These are phyloP conservation scores for Bergia sp. DNA, from an alignment of 92 coral and sea anemone genomes.

Conservation along the genomic window DNA sequence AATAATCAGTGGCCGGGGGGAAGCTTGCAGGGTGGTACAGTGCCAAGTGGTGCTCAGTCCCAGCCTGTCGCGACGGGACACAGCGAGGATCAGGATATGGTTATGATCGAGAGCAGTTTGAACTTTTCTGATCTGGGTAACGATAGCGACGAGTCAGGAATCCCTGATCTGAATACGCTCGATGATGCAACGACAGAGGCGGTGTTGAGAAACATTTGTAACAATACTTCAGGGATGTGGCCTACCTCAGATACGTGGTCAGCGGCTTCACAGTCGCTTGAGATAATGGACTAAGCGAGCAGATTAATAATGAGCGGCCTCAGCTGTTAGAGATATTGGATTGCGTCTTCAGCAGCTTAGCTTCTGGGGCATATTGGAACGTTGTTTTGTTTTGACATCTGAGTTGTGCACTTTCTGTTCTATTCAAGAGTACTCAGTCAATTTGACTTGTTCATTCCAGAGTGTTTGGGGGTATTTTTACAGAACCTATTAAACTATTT, in stretches of 20 bases:
- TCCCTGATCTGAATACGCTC: constrained; percentile 79
- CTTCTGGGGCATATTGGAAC: not conserved
- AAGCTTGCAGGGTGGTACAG: constrained; percentile 51
- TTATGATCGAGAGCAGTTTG: constrained; percentile 76
- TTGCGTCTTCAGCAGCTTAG: not conserved
- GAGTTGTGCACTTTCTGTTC: not conserved
- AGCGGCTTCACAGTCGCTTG: constrained; percentile 69
- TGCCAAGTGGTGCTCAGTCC: constrained; percentile 50
- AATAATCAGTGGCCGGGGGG: constrained; percentile 43
- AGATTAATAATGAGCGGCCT: not conserved
- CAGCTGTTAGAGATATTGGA: not conserved
- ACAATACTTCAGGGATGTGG: constrained; percentile 93
- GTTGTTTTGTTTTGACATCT: not conserved
- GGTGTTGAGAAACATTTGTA: constrained; percentile 87
- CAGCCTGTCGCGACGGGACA: constrained; percentile 55
- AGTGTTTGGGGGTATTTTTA: not conserved
- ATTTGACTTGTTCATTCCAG: not conserved
- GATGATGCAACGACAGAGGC: constrained; percentile 91
- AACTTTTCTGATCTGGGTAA: constrained; percentile 83
- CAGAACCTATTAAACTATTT: not conserved
- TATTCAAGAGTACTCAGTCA: not conserved
- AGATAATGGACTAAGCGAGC: constrained; percentile 75
- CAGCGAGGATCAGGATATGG: constrained; percentile 90
- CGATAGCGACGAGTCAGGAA: constrained; percentile 70
- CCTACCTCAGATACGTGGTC: constrained; percentile 75